Percentiles rank a stretch among this genome's conserved stretches.
Evolutionary conservation across 2,888 invertebrate species (phyloP).

Genomic region (Drosophila antonietae): DNA sequence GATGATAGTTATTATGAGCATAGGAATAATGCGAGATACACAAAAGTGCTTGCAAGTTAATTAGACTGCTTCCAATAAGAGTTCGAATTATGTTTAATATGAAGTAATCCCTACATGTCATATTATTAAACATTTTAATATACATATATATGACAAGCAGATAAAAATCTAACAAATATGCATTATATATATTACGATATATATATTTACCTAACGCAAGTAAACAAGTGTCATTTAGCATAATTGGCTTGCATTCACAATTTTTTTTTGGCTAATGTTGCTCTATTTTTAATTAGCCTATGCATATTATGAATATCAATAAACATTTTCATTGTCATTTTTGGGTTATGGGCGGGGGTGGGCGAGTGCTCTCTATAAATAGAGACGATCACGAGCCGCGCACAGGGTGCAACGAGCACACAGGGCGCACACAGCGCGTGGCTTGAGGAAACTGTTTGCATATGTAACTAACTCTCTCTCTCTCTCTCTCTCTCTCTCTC

Average conservation of each 20-base stretch:
- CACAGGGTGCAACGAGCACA: constrained; percentile 10
- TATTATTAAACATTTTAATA: neutral
- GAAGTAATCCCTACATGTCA: neutral
- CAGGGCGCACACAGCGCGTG: constrained; percentile 28
- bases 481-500: neutral
- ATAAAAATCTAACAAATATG: too few species aligned
- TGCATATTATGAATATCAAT: constrained; percentile 44
- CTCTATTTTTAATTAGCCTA: constrained; percentile 17
- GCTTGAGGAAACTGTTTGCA: neutral
- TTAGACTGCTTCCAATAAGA: too few species aligned
- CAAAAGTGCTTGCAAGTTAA: too few species aligned
- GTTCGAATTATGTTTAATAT: neutral
- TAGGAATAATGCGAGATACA: too few species aligned
- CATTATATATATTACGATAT: neutral
- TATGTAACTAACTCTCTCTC: constrained; percentile 2
- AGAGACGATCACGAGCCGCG: constrained; percentile 33
- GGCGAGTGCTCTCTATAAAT: constrained; percentile 44
- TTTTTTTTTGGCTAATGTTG: constrained; percentile 12
- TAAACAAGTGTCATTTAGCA: constrained; percentile 23
- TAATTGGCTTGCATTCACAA: neutral
- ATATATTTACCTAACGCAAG: neutral
- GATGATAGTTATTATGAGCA: too few species aligned
- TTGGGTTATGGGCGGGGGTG: constrained; percentile 19
- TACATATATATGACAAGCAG: neutral
- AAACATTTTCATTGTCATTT: constrained; percentile 44